Evolutionary conservation across 37 sponge, comb jelly and placozoan genomes (phyloP).

Genomic region (Halisarca cf. caerulea): DNA sequence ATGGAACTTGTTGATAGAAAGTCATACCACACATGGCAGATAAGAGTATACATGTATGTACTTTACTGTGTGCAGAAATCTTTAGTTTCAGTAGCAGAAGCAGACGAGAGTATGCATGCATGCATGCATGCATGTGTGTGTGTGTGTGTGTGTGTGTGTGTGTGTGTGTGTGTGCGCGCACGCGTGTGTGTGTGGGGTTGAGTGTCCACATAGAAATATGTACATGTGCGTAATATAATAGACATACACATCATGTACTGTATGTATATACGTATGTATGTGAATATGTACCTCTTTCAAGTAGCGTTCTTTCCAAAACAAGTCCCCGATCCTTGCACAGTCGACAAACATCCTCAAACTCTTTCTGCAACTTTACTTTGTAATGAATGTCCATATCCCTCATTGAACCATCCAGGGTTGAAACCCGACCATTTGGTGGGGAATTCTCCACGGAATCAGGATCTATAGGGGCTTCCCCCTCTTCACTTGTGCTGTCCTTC

Average conservation of each 20-base stretch:
- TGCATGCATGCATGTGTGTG: neutral
- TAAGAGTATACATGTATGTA: neutral
- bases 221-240: neutral
- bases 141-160: neutral
- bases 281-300: constrained; percentile 9
- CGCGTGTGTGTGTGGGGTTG: neutral
- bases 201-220: neutral
- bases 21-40: neutral
- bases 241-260: no score
- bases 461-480: neutral
- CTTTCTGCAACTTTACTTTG: neutral
- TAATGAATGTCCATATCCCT: neutral
- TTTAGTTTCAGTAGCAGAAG: neutral
- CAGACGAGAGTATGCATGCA: neutral
- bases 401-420: neutral
- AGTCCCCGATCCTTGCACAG: neutral
- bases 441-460: neutral
- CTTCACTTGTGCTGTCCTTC: neutral
- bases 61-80: neutral
- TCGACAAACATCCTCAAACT: neutral
- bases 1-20: neutral
- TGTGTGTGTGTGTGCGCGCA: neutral
- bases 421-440: neutral
- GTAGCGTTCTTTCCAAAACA: neutral
- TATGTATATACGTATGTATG: neutral